Conservation (phyloP, 2,113 vertebrate genomes). For the Piliocolobus tephrosceles region DNA sequence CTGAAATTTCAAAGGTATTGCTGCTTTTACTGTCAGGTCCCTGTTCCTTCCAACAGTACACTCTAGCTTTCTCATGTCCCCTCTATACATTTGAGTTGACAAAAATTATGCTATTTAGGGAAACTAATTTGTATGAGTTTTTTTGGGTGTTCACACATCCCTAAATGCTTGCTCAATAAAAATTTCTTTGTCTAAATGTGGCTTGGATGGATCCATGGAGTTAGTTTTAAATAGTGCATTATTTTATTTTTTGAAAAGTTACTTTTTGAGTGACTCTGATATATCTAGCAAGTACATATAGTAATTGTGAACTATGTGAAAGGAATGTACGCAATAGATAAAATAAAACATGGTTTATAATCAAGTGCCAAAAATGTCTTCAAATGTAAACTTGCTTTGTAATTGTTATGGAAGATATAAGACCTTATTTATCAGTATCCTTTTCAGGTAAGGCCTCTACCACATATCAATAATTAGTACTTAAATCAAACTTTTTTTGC, state of each 20-base stretch:
- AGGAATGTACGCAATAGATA: accelerated
- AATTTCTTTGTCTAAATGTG: background rate
- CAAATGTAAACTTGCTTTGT: background rate
- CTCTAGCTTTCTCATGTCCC: background rate
- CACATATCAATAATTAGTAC: background rate
- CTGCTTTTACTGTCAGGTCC: background rate
- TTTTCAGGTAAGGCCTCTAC: background rate
- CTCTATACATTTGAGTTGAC: background rate
- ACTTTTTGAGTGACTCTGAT: background rate
- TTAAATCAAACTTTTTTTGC: background rate
- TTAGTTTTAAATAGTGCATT: background rate
- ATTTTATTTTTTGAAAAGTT: background rate
- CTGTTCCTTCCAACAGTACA: background rate
- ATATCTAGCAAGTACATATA: background rate
- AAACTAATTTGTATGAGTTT: background rate
- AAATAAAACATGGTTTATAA: background rate
- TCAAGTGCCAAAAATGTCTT: background rate
- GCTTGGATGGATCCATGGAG: background rate
- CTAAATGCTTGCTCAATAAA: background rate
- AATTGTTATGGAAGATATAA: background rate
- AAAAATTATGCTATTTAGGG: background rate
- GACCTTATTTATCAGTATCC: background rate
- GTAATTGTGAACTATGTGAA: background rate
- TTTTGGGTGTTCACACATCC: background rate
- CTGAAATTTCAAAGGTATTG: background rate